Percentiles rank a stretch among this genome's conserved stretches.
Evolutionary conservation across 2,113 vertebrate species (phyloP).

Genomic region (Podilymbus podiceps): DNA sequence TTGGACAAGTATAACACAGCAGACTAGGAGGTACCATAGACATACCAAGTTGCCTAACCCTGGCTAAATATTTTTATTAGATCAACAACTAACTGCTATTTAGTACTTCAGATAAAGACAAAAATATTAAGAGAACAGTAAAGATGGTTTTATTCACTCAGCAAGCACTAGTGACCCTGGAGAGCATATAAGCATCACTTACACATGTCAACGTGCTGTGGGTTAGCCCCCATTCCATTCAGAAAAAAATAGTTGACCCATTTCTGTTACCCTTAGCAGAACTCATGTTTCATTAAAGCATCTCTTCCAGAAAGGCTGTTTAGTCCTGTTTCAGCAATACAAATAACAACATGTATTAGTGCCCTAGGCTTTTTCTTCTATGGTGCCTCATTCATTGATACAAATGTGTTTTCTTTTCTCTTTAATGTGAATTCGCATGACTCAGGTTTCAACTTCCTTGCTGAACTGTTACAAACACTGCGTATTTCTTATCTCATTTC

Average conservation of each 20-base stretch:
- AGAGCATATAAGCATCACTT: rapidly evolving
- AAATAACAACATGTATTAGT: background rate
- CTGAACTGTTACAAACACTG: background rate
- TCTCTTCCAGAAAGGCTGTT: background rate
- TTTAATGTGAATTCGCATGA: background rate
- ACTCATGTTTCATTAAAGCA: background rate
- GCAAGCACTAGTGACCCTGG: background rate
- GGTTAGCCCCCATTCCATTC: background rate
- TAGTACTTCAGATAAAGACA: background rate
- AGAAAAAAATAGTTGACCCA: background rate
- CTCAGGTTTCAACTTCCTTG: background rate
- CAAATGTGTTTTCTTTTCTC: background rate
- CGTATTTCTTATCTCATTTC: background rate
- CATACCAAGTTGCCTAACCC: background rate
- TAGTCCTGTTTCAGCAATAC: background rate
- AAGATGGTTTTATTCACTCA: background rate
- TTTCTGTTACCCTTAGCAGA: background rate
- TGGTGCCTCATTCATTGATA: background rate
- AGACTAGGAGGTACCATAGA: background rate
- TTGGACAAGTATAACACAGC: background rate
- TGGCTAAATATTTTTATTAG: background rate
- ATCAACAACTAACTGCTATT: background rate
- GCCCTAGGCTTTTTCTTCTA: background rate
- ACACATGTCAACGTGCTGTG: too few species aligned
- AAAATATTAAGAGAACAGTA: background rate